phyloP scores from a whole-genome alignment of 2,888 invertebrate genomes.

The Netelia inedita region DNA sequence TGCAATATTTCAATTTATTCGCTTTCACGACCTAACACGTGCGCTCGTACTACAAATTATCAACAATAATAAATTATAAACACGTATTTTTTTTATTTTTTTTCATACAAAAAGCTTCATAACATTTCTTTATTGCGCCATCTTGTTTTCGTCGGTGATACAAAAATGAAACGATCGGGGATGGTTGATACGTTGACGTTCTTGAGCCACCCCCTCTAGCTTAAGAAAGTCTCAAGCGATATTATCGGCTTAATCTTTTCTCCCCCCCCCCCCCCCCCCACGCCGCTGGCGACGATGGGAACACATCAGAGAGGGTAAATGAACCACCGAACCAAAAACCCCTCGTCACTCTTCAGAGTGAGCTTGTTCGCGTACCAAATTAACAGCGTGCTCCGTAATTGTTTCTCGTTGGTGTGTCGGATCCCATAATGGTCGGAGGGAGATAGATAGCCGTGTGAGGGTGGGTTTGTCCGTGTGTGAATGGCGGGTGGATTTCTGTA shows the following conservation, averaged over 20 bases:
- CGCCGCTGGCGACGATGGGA: too few species aligned
- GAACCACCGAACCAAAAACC: constrained; percentile 2
- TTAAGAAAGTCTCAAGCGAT: too few species aligned
- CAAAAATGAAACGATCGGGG: too few species aligned
- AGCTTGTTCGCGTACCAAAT: constrained; percentile 61
- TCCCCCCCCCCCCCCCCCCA: not conserved
- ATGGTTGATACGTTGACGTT: too few species aligned
- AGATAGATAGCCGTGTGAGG: constrained; percentile 22
- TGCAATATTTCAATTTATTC: too few species aligned
- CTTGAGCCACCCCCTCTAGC: too few species aligned
- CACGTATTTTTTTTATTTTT: not conserved
- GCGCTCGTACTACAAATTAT: too few species aligned
- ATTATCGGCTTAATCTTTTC: not conserved
- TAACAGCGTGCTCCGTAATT: constrained; percentile 75
- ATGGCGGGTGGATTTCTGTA: constrained; percentile 34
- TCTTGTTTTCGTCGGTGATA: too few species aligned
- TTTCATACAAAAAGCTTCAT: too few species aligned
- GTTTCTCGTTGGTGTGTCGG: constrained; percentile 73
- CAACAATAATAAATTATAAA: not conserved
- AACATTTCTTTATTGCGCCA: too few species aligned
- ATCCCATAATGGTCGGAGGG: constrained; percentile 56
- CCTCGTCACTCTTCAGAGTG: constrained; percentile 1
- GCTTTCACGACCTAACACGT: too few species aligned
- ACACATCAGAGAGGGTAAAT: not conserved
- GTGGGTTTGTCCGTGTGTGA: not conserved